Base-by-base conservation (phyloP, 1,140 invertebrate species). In the Cydia pomonella region DNA sequence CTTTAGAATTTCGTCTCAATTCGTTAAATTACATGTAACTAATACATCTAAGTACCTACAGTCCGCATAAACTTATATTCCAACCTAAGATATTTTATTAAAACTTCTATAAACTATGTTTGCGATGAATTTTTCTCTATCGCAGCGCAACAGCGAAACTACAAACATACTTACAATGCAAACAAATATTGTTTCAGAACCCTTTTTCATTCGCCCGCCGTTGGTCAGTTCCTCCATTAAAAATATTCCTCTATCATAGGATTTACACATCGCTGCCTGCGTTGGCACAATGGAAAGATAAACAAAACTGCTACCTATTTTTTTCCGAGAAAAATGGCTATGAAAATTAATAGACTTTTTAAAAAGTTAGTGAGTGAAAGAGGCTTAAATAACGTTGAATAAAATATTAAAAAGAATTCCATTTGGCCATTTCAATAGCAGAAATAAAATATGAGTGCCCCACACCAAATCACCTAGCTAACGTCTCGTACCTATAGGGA, bases 221-320 rank as follows among this genome's bases (percentile, higher is more conserved):
- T 50, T 73, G 80, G 73, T 75, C 77, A 75, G 79, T 78, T 80
- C 78, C 79, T 80, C 80, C 82, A 83, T 82, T 84, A 79, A 86
- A 89, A 85, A 86, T 83, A 86, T 86, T 86, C 77, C 81, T 76
- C 75, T 87, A 87, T 90, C 85, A 81, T 84, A 87, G 90, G 88
- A 92, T 85, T 87, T 82, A 85, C 84, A 90, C 90, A 87, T 85
- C 82, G 82, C 82, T 87, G 87, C 71, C 64, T 77, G 82, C 81
- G 80, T 82, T 82, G 77, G 77, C 82, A 86, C 84, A 88, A 86
- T 89, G 84, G 86, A 82, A 81, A 87, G 81, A 89, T 86, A 89
- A 88, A 92, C 82, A 92, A 88, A 90, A 88, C 88, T 7, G 12
- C 80, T 80, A n/a, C n/a, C n/a, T n/a, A 83, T 86, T 86, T 83